A percentile compares a stretch with the other conserved stretches of the same genome.
Conservation (phyloP, 2,888 invertebrate species). For the Nephrotoma flavescens region DNA sequence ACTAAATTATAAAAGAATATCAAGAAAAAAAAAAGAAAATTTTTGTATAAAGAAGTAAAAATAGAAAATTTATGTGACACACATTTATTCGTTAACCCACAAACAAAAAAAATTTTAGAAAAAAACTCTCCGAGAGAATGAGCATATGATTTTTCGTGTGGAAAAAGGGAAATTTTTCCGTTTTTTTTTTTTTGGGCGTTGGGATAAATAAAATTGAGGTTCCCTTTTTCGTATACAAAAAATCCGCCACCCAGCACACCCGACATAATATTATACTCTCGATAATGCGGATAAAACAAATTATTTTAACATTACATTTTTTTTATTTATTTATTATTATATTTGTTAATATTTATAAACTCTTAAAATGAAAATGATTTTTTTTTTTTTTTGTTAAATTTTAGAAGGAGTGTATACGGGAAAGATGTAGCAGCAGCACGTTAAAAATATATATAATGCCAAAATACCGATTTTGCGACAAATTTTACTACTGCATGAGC, state of each 20-base stretch:
- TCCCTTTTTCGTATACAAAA: background rate
- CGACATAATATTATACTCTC: background rate
- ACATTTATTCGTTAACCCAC: constrained; percentile 3
- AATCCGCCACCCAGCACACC: background rate
- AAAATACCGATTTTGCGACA: background rate
- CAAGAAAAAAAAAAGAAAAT: background rate
- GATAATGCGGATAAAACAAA: constrained; percentile 4
- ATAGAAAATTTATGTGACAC: constrained; percentile 3
- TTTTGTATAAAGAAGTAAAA: background rate
- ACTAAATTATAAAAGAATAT: background rate
- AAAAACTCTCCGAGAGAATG: background rate
- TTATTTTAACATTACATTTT: background rate
- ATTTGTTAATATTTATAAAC: background rate
- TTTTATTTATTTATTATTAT: background rate
- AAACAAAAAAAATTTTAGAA: background rate
- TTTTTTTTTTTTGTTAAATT: background rate
- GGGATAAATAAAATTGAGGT: background rate
- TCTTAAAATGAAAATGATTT: background rate
- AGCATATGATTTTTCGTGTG: background rate
- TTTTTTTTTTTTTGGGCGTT: background rate
- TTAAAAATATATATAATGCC: background rate
- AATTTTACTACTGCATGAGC: background rate
- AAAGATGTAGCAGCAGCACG: background rate
- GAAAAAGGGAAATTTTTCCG: background rate
- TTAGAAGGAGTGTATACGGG: no score